Evolutionary conservation across 2,888 invertebrate genomes (phyloP), one percentile per base, ranked within the genome.

Genomic region (Lasius platythorax): DNA sequence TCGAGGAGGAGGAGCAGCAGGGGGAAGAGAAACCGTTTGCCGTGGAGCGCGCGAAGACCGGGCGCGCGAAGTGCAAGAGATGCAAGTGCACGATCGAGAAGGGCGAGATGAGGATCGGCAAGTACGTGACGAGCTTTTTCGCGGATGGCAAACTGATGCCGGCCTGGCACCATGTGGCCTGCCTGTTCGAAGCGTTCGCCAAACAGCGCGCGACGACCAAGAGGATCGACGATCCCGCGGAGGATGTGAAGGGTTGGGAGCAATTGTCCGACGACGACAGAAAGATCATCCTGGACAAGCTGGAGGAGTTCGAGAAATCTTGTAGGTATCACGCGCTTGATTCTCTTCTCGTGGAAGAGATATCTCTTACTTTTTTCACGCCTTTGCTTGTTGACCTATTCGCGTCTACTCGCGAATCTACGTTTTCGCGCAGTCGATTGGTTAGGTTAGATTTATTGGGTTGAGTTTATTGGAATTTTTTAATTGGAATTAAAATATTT

Each of bases 31-130:
- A 96, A 89, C 96, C 96, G 8, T 98, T 97, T 95, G 96, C 96
- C 81, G 96, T 97, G 12, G 98, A 98, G 90, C 96, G 97, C 87
- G 98, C 98, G 0, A 98, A 98, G 95, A 96, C 97, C 15, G 97
- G 97, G 0, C 96, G 97, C 73, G 97, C 98, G 0, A 96, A 96
- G 18, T 99, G 99, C 93, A 98, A 98, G 94, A 98, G 97, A 92
- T 99, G 98, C 94, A 98, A 98, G 95, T 95, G 96, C 84, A 97
- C 97, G 92, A 97, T 98, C 92, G 96, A 96, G 0, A 96, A 97
- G 92, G 98, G 97, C 33, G 96, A 96, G 84, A 92, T 98, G 66
- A 96, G 98, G 83, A 95, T 98, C 67, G 98, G 97, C 0, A 98
- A 98, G 94, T 88, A 98, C 28, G 96, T 97, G 5, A 95, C 97